These are phyloP conservation scores for Brachystomella parvula DNA, from an alignment of 1,140 invertebrate genomes.

Conservation along the genomic window DNA sequence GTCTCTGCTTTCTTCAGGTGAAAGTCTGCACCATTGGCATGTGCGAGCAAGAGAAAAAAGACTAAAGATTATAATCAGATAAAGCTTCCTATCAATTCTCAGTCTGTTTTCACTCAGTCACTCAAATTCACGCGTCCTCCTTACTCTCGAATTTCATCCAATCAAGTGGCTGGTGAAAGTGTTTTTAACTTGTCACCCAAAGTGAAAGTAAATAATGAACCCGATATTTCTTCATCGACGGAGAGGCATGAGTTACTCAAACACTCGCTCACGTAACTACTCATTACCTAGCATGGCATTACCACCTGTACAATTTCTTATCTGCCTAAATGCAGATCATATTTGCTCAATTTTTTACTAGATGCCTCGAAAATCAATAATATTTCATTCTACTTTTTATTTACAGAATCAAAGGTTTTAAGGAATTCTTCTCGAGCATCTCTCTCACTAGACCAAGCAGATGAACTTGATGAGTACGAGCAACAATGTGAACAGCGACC, in stretches of 20 bases:
- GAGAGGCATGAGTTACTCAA: too few species aligned
- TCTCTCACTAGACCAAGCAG: too few species aligned
- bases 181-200: constrained; percentile 2
- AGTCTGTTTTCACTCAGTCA: too few species aligned
- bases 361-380: neutral
- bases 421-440: neutral
- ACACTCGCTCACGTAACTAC: neutral
- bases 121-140: too few species aligned
- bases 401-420: neutral
- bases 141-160: too few species aligned
- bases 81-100: neutral
- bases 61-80: neutral
- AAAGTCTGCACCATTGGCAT: neutral
- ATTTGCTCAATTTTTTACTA: neutral
- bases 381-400: neutral
- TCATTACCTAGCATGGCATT: neutral
- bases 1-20: neutral
- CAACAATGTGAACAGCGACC: neutral
- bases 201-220: neutral
- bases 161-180: constrained; percentile 42
- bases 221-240: constrained; percentile 3
- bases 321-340: neutral
- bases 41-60: neutral
- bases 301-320: neutral
- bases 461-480: too few species aligned